These are phyloP conservation scores for Calyptomena viridis DNA, from an alignment of 2,113 vertebrate species.

Conservation along the genomic window DNA sequence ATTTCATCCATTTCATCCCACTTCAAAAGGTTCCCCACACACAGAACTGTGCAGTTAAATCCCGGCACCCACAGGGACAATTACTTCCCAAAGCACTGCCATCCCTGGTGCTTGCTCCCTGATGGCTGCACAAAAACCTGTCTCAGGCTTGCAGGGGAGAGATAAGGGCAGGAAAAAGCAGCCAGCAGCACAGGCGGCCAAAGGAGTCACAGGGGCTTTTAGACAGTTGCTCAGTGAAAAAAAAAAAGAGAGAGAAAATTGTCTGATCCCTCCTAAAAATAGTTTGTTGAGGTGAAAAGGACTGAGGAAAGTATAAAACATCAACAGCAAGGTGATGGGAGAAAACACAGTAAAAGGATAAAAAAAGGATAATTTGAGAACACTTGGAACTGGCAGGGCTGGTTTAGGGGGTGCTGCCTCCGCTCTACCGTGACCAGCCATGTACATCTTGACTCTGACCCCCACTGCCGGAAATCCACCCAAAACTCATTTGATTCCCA, in stretches of 20 bases:
- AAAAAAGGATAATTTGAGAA: neutral
- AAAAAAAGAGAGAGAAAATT: neutral
- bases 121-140: neutral
- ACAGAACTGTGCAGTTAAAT: neutral
- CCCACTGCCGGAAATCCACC: neutral
- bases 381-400: neutral
- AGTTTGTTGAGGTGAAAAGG: neutral
- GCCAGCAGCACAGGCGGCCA: neutral
- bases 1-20: neutral
- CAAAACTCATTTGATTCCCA: neutral
- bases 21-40: neutral
- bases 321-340: neutral
- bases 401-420: neutral
- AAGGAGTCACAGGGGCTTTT: neutral
- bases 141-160: neutral
- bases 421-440: fast-evolving
- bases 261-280: neutral
- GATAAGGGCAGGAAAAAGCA: neutral
- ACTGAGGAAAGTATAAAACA: neutral
- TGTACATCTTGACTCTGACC: neutral
- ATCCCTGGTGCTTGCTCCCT: neutral
- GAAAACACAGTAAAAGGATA: neutral
- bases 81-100: neutral
- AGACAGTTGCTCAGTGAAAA: neutral
- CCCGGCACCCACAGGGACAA: neutral